A percentile compares a stretch with the other conserved stretches of the same genome.
Evolutionary conservation across 1,140 invertebrate species (phyloP).

Genomic region (Pseudomyrmex gracilis): DNA sequence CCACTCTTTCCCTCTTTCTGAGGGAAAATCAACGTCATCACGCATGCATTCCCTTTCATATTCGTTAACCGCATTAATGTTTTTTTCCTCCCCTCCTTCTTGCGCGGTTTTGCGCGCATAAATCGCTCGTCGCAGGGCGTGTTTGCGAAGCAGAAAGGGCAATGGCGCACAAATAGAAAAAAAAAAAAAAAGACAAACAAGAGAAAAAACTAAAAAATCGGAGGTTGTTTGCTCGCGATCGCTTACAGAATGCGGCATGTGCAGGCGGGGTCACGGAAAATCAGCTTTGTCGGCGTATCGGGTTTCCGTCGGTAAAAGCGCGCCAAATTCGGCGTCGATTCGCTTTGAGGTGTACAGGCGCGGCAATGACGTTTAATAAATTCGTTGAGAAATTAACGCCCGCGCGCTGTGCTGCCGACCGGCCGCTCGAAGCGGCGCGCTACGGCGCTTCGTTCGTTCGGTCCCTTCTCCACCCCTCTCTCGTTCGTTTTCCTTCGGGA

Average conservation of each 20-base stretch:
- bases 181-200: background rate
- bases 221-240: slow-evolving; percentile 63
- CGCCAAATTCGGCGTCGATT: slow-evolving; percentile 52
- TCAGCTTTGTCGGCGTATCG: slow-evolving; percentile 67
- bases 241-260: slow-evolving; percentile 51
- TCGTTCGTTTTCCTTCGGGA: slow-evolving; percentile 12
- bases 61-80: slow-evolving; percentile 57
- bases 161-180: slow-evolving; percentile 10
- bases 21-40: slow-evolving; percentile 16
- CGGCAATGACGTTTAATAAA: slow-evolving; percentile 73
- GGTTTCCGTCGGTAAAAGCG: slow-evolving; percentile 50
- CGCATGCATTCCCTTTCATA: slow-evolving; percentile 23
- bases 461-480: background rate
- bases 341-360: slow-evolving; percentile 39
- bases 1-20: too few relatives aligned
- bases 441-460: background rate
- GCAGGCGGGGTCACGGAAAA: slow-evolving; percentile 30
- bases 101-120: slow-evolving; percentile 46
- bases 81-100: slow-evolving; percentile 21
- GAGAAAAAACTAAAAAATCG: background rate
- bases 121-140: slow-evolving; percentile 49
- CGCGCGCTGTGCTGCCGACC: background rate
- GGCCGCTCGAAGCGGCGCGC: slow-evolving; percentile 29
- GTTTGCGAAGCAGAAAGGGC: slow-evolving; percentile 63
- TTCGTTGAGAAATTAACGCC: slow-evolving; percentile 71